A percentile compares a stretch with the other conserved stretches of the same genome.
Conservation (phyloP, 30 jellyfish, hydroid and myxozoan genomes). For the Pelagia noctiluca region DNA sequence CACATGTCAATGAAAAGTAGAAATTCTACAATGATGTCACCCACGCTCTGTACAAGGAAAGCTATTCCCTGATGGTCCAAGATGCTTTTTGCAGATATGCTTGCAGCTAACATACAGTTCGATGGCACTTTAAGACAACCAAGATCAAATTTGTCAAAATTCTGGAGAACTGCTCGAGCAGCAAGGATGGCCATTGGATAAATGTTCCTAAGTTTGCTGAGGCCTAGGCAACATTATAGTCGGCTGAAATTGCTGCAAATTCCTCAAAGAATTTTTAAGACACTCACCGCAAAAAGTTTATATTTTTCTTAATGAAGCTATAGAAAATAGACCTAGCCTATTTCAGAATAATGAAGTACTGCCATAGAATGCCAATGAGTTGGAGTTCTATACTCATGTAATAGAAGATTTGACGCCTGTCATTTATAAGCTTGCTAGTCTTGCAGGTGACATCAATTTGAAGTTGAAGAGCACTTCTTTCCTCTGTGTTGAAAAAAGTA, state of each 20-base stretch:
- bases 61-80: conserved; percentile 44
- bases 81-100: conserved; percentile 33
- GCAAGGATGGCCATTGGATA: conserved; percentile 52
- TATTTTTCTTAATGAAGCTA: not conserved
- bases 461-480: conserved; percentile 31
- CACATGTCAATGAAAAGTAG: conserved; percentile 40
- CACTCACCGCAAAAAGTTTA: conserved; percentile 16
- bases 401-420: conserved; percentile 46
- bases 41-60: conserved; percentile 21
- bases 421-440: conserved; percentile 40
- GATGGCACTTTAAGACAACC: conserved; percentile 45
- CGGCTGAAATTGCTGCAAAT: conserved; percentile 35
- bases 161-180: conserved; percentile 29
- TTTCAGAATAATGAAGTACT: conserved; percentile 29
- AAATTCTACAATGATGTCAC: conserved; percentile 52
- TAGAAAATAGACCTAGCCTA: conserved; percentile 8
- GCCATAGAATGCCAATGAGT: conserved; percentile 53
- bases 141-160: not conserved
- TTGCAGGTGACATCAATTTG: conserved; percentile 35
- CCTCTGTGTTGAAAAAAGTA: conserved; percentile 24
- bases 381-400: conserved; percentile 44
- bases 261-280: conserved; percentile 20
- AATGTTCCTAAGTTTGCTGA: conserved; percentile 48
- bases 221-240: conserved; percentile 20
- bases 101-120: conserved; percentile 47